Evolutionary conservation across 2,113 vertebrate genomes (phyloP), one percentile per base, ranked within the genome.

Genomic region (Pelvicachromis taeniatus): DNA sequence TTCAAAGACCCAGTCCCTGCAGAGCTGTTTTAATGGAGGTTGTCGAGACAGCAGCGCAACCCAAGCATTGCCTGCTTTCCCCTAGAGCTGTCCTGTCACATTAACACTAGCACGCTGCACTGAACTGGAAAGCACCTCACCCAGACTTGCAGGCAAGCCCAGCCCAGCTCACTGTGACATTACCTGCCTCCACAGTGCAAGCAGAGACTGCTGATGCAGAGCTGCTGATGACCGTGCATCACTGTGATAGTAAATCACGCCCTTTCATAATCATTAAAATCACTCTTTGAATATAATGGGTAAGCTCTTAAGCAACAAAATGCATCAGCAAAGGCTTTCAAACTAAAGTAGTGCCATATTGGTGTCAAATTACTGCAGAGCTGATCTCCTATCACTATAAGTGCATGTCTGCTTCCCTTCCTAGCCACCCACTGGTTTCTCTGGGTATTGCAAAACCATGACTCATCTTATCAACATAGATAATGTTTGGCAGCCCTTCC

Each of bases 21-120:
- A 85, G 91, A 91, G 82, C 82, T 48, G 80, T 78, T 88, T 81
- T 86, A 80, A 83, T 84, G 87, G 89, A 78, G 79, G 82, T 81
- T 90, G 93, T 92, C 92, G 94, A 94, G 94, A 95, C 92, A 81
- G 88, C 84, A 56, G 59, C 84, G 56, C 88, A 85, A 86, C 84
- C 78, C 68, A 85, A 88, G 91, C 84, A 35, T 88, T 88, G 87
- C 89, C 88, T 83, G 80, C 78, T 63, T 87, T 85, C 89, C 92
- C 88, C 89, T 84, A 83, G 88, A 95, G 93, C 92, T 93, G 93
- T 94, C 91, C 90, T 94, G 92, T 92, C 92, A 88, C 90, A 94
- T 95, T 95, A 93, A 87, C 88, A 61, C 87, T 52, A 84, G 78
- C 88, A 85, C n/a, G 35, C 88, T 88, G 88, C 90, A 91, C 86